Evolutionary conservation across 2,113 vertebrate genomes (phyloP).

Genomic region (Turdus rufiventris): DNA sequence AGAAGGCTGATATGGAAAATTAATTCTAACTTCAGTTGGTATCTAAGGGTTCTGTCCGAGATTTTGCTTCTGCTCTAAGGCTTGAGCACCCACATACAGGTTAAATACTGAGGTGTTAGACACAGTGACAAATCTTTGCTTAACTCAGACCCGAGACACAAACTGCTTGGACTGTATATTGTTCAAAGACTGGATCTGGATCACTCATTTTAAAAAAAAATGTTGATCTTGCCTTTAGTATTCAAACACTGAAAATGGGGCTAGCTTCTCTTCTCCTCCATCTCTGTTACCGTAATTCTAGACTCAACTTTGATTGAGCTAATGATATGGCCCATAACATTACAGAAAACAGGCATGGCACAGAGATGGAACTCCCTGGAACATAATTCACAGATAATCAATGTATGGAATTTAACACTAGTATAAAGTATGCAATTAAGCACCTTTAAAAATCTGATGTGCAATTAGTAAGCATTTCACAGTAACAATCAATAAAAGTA

Average conservation of each 20-base stretch:
- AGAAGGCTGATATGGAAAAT: not conserved
- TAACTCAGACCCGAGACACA: not conserved
- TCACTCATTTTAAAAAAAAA: too few species aligned
- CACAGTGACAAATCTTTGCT: not conserved
- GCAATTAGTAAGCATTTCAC: conserved; percentile 47
- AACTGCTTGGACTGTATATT: not conserved
- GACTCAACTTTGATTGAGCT: not conserved
- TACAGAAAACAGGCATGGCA: not conserved
- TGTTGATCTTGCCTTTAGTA: not conserved
- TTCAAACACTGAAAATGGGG: not conserved
- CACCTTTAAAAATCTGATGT: conserved; percentile 42
- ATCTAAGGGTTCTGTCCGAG: not conserved
- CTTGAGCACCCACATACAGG: not conserved
- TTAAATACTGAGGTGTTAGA: not conserved
- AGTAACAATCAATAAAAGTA: conserved; percentile 41
- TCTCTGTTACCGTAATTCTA: not conserved
- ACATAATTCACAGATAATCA: not conserved
- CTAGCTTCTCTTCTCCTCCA: not conserved
- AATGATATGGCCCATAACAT: not conserved
- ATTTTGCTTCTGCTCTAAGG: not conserved
- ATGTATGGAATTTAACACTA: not conserved
- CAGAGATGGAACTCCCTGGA: not conserved
- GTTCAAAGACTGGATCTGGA: not conserved
- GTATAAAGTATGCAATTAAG: conserved; percentile 11
- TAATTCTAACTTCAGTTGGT: not conserved